A percentile compares a stretch with the other conserved stretches of the same genome.
Evolutionary conservation across 2,888 invertebrate species (phyloP).

Genomic region (Drosophila mimetica): DNA sequence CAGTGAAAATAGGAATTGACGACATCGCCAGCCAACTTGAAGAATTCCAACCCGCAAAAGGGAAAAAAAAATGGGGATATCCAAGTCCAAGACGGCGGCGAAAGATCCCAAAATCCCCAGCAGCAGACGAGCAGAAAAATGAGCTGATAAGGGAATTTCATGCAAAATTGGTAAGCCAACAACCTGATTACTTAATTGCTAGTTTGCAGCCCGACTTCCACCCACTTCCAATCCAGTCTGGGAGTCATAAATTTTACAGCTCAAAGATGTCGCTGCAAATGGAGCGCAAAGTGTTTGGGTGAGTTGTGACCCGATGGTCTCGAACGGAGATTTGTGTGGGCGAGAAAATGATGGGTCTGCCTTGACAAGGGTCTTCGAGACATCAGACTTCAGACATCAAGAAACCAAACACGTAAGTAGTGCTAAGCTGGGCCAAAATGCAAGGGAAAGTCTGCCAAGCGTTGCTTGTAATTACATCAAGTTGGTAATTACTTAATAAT

Average conservation of each 20-base stretch:
- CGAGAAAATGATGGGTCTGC: constrained; percentile 5
- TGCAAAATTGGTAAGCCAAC: constrained; percentile 79
- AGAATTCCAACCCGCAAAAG: constrained; percentile 18
- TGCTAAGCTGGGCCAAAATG: constrained; percentile 1
- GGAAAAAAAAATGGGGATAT: background rate
- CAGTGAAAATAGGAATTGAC: constrained; percentile 77
- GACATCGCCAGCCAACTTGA: constrained; percentile 63
- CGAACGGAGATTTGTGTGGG: constrained; percentile 23
- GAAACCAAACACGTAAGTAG: constrained; percentile 8
- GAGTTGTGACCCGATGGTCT: constrained; percentile 32
- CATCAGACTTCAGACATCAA: constrained; percentile 12
- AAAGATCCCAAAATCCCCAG: constrained; percentile 13
- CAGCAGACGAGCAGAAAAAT: constrained; percentile 57
- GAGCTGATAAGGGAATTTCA: constrained; percentile 75
- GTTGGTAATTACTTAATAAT: constrained; percentile 9
- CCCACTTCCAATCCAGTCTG: constrained; percentile 6
- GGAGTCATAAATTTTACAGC: constrained; percentile 42
- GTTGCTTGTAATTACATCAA: constrained; percentile 5
- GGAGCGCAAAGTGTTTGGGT: constrained; percentile 42
- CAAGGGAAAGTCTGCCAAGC: background rate
- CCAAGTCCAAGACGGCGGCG: constrained; percentile 7
- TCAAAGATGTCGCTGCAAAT: constrained; percentile 51
- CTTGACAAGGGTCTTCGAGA: constrained; percentile 25
- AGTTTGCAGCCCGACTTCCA: constrained; percentile 31
- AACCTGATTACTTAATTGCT: constrained; percentile 78